These are phyloP conservation scores for Andrena haemorrhoa DNA, from an alignment of 2,888 invertebrate species.

Conservation along the genomic window DNA sequence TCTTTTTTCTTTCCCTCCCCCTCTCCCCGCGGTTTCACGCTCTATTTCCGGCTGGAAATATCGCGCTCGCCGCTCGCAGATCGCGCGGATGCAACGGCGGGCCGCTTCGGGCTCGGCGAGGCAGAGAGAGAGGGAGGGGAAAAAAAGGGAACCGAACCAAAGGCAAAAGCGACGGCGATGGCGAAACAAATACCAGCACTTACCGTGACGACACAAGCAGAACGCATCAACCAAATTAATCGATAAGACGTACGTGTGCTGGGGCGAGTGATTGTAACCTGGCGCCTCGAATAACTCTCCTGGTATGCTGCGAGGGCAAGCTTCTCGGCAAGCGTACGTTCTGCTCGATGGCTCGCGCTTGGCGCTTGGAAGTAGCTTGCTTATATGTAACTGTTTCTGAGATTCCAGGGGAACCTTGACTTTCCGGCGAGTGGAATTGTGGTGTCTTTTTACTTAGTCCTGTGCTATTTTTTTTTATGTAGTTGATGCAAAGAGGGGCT, in stretches of 20 bases:
- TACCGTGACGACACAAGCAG: conserved; percentile 69
- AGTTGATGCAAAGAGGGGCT: neutral
- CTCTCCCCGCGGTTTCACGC: conserved; percentile 16
- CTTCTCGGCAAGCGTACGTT: neutral
- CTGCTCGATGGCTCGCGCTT: neutral
- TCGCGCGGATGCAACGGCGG: conserved; percentile 17
- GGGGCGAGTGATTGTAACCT: conserved; percentile 1
- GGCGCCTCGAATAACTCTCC: neutral
- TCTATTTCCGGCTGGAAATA: conserved; percentile 43
- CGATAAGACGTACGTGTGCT: conserved; percentile 40
- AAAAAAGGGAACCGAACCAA: neutral
- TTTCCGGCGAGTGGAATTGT: neutral
- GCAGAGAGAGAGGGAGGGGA: neutral
- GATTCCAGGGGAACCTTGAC: neutral
- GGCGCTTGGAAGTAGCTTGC: neutral
- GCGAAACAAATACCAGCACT: conserved; percentile 66
- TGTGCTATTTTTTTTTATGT: neutral
- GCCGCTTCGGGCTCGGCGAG: neutral
- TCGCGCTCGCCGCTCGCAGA: neutral
- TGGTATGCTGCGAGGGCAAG: neutral
- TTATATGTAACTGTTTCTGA: neutral
- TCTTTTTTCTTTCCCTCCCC: neutral
- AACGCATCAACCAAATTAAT: conserved; percentile 60
- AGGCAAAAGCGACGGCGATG: conserved; percentile 37
- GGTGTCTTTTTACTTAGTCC: neutral